Evolutionary conservation across 2,113 vertebrate species (phyloP), one percentile per base, ranked within the genome.

Genomic region (Neogobius melanostomus): DNA sequence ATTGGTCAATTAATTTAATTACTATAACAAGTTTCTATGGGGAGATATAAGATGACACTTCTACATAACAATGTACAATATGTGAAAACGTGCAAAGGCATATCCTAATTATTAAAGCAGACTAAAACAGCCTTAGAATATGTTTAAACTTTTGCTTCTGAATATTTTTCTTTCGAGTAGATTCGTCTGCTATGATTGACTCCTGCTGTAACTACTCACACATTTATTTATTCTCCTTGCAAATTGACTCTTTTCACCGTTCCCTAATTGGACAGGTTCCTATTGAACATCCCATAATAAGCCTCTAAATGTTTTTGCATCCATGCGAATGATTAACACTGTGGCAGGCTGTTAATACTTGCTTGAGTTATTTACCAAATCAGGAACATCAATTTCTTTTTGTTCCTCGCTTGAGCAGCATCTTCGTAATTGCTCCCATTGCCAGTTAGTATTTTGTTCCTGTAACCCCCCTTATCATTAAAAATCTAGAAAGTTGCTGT

Each of bases 401-500:
- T 45, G 59, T 61, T 61, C 42, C 42, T n/a, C 42, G 59, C 59
- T 61, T 16, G 42, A 45, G 14, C 42, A 45, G 59, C 14, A 45
- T 45, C 59, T 61, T 44, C 59, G 44, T 61, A 61, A 61, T 61
- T 43, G 57, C 57, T 57, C 57, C 42, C 57, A 7, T 61, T 44
- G 59, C 42, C 45, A 48, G 14, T 15, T 51, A 49, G 45, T 10
- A 46, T 74, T 64, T 45, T 21, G 43, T 49, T 21, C 45, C n/a
- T 1, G 17, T 68, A 61, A 44, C n/a, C 10, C 7, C 11, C 42
- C 66, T 74, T 1, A 69, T 44, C 16, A 54, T 73, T 36, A 28
- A 51, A 64, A 52, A 67, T 46, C 15, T 28, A 62, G 28, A 51
- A 69, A 53, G 28, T 51, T 64, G 47, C 66, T 66, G 60, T 46